These are phyloP conservation scores for Platyscapa corneri DNA, from an alignment of 1,140 invertebrate species.

Conservation along the genomic window DNA sequence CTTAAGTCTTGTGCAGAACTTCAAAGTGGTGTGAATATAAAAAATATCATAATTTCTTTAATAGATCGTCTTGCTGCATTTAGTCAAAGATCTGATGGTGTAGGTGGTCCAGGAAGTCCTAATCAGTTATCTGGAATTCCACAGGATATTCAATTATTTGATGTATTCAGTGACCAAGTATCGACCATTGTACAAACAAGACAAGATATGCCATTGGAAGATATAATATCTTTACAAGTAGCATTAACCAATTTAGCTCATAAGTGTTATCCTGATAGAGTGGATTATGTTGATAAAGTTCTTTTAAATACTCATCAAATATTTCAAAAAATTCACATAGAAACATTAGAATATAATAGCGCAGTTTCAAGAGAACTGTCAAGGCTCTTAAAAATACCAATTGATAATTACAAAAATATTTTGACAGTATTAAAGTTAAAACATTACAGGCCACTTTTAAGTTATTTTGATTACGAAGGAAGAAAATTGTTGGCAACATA, in stretches of 20 bases:
- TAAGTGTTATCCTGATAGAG: conserved; percentile 95
- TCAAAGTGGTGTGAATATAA: conserved; percentile 96
- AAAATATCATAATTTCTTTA: conserved; percentile 97
- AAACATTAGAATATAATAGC: conserved; percentile 86
- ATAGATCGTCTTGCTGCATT: conserved; percentile 93
- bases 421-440: conserved; percentile 88
- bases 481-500: conserved; percentile 91
- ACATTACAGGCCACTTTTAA: conserved; percentile 89
- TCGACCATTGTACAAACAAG: conserved; percentile 95
- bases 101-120: conserved; percentile 72
- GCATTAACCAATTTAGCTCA: conserved; percentile 95
- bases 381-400: conserved; percentile 93
- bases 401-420: conserved; percentile 96
- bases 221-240: conserved; percentile 96
- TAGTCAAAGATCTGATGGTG: conserved; percentile 83
- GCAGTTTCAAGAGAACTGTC: conserved; percentile 93
- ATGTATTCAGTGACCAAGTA: conserved; percentile 98
- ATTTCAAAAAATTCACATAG: conserved; percentile 85
- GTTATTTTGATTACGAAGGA: conserved; percentile 93
- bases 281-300: conserved; percentile 97
- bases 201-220: conserved; percentile 95
- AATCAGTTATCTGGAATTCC: conserved; percentile 82
- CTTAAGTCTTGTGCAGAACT: conserved; percentile 97
- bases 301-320: conserved; percentile 92
- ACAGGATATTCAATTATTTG: conserved; percentile 94